These are phyloP conservation scores for Callithrix jacchus DNA, from an alignment of 2,113 vertebrate genomes.

Conservation along the genomic window DNA sequence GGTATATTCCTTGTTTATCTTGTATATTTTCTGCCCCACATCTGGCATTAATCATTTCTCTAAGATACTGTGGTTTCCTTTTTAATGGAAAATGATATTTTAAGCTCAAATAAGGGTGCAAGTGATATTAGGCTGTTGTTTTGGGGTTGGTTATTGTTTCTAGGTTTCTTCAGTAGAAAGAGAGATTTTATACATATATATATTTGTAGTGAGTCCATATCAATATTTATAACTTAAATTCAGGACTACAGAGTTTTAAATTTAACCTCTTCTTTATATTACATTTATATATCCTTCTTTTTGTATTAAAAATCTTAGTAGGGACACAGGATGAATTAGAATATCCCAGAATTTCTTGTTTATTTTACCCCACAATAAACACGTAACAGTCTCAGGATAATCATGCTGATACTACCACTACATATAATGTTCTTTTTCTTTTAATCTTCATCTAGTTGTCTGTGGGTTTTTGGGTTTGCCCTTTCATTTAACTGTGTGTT, in stretches of 20 bases:
- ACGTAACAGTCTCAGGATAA: neutral
- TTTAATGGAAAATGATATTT: neutral
- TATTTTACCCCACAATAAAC: neutral
- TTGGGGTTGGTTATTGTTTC: neutral
- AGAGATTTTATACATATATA: neutral
- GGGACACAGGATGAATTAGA: neutral
- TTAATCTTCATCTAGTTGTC: neutral
- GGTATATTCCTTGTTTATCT: neutral
- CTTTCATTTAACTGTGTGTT: neutral
- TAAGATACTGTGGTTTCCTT: neutral
- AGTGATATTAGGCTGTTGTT: neutral
- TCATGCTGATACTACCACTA: neutral
- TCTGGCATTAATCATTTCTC: constrained; percentile 27
- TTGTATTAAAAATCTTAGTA: neutral
- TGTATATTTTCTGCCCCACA: neutral
- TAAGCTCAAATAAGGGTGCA: neutral
- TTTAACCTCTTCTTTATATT: neutral
- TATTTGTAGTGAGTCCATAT: neutral
- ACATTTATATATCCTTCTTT: neutral
- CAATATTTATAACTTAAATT: neutral
- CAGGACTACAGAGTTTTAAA: neutral
- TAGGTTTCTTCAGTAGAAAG: neutral
- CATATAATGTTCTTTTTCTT: neutral
- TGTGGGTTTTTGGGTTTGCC: neutral
- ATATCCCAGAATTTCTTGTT: neutral